Evolutionary conservation across 1,140 invertebrate genomes (phyloP).

Genomic region (Diorhabda carinulata): DNA sequence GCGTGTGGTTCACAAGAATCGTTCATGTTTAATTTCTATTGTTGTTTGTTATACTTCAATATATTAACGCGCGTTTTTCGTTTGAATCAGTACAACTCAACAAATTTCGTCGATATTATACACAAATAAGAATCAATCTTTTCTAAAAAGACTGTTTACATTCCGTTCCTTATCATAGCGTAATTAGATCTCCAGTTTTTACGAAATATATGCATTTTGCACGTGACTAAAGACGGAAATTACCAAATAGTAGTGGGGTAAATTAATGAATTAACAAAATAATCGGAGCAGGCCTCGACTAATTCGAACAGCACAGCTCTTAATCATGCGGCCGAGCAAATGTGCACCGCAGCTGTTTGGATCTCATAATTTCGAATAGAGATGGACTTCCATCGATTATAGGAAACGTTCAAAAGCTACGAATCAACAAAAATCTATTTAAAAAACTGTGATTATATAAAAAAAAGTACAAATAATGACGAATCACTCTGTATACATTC

Average conservation of each 20-base stretch:
- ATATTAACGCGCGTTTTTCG: no score
- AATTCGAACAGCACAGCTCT: constrained; percentile 1
- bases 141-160: constrained; percentile 5
- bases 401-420: no score
- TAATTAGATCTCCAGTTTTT: neutral
- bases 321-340: constrained; percentile 7
- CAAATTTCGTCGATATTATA: no score
- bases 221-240: constrained; percentile 25
- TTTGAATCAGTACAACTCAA: no score
- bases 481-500: no score
- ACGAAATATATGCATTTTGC: constrained; percentile 19
- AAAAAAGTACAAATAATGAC: no score
- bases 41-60: no score
- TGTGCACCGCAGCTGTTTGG: constrained; percentile 12
- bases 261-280: constrained; percentile 13
- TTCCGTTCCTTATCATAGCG: neutral
- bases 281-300: constrained; percentile 2
- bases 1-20: no score
- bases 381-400: neutral
- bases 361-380: constrained; percentile 12
- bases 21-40: no score
- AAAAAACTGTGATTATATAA: no score
- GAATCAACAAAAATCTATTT: no score
- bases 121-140: no score
- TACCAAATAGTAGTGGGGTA: constrained; percentile 15